Evolutionary conservation across 35 echinoderm and acorn worm genomes (phyloP).

Genomic region (Amphiura filiformis): DNA sequence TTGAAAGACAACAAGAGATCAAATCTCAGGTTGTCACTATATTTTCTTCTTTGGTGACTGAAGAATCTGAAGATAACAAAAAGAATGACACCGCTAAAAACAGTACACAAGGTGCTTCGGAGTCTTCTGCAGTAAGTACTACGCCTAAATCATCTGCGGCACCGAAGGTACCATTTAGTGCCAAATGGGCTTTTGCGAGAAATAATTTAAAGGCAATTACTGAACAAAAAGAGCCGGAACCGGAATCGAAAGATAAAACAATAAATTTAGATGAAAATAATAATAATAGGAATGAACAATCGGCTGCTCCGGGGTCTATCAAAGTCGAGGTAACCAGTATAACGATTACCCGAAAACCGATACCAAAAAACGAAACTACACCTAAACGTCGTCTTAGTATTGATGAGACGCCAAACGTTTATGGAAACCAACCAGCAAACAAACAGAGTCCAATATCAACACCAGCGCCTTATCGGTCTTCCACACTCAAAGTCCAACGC

Average conservation of each 20-base stretch:
- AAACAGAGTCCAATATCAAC: background rate
- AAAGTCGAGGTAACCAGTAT: background rate
- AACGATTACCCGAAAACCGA: background rate
- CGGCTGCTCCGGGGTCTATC: background rate
- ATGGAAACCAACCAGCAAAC: background rate
- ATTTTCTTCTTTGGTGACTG: background rate
- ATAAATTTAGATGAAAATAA: background rate
- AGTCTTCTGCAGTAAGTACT: background rate
- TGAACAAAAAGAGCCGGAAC: background rate
- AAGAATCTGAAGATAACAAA: background rate
- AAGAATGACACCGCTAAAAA: background rate
- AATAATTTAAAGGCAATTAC: background rate
- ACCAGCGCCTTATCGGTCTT: conserved; percentile 7
- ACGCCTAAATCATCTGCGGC: background rate
- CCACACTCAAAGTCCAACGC: background rate
- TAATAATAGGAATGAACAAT: background rate
- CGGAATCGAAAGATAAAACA: background rate
- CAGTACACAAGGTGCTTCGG: background rate
- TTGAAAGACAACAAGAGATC: conserved; percentile 9
- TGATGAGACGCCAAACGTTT: background rate
- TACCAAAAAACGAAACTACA: background rate
- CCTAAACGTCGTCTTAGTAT: background rate
- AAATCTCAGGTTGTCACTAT: background rate
- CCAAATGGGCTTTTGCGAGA: background rate
- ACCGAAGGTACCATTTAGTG: no score